Evolutionary conservation across 2,888 invertebrate species (phyloP).

Genomic region (Cantharis flavilabris): DNA sequence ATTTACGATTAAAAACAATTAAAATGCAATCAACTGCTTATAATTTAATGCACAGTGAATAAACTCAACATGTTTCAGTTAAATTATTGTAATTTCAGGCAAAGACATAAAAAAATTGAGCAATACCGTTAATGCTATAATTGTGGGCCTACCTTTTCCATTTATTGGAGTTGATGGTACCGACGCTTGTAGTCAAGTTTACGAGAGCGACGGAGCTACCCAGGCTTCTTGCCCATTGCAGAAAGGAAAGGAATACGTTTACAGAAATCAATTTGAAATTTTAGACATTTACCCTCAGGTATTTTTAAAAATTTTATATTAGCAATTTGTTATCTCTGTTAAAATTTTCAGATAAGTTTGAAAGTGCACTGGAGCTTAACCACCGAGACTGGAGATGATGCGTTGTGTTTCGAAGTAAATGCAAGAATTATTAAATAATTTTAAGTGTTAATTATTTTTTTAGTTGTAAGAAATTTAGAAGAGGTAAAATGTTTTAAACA

Average conservation of each 20-base stretch:
- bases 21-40: neutral
- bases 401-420: conserved; percentile 72
- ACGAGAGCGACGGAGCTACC: conserved; percentile 60
- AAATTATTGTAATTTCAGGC: conserved; percentile 1
- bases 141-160: conserved; percentile 69
- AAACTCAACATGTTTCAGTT: neutral
- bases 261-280: conserved; percentile 67
- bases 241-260: conserved; percentile 70
- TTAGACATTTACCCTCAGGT: conserved; percentile 62
- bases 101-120: conserved; percentile 4
- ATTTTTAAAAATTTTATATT: neutral
- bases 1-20: neutral
- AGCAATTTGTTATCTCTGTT: too few species aligned
- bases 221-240: conserved; percentile 70
- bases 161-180: conserved; percentile 79
- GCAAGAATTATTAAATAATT: conserved; percentile 61
- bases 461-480: neutral
- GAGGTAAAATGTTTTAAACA: neutral
- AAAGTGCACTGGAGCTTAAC: conserved; percentile 68
- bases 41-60: neutral
- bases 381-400: conserved; percentile 52
- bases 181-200: conserved; percentile 69
- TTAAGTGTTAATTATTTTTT: neutral
- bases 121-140: conserved; percentile 66
- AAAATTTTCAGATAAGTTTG: conserved; percentile 59